Conservation (phyloP, 2,888 invertebrate genomes). For the Azorinus chamasolen region DNA sequence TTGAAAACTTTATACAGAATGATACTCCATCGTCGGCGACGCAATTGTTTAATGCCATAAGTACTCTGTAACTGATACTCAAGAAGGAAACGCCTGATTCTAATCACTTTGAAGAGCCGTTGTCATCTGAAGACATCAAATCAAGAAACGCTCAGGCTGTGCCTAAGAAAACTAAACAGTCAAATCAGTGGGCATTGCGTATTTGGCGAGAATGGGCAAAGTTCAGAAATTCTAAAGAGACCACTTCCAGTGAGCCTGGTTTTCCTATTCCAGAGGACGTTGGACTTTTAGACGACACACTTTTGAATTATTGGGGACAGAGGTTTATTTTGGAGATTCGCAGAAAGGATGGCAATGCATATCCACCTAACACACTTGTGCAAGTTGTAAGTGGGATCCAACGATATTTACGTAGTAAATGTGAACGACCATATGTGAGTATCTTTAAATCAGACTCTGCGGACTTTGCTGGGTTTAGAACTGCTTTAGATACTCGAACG, state of each 20-base stretch:
- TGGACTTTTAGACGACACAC: not conserved
- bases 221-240: constrained; percentile 4
- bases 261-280: constrained; percentile 11
- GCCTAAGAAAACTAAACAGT: constrained; percentile 16
- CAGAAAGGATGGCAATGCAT: constrained; percentile 9
- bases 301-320: constrained; percentile 12
- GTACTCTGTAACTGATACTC: no score
- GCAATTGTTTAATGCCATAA: no score
- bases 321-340: constrained; percentile 27
- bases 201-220: constrained; percentile 31
- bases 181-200: constrained; percentile 18
- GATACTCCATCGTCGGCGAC: no score
- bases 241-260: constrained; percentile 10
- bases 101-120: constrained; percentile 14
- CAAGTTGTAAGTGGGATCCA: constrained; percentile 15
- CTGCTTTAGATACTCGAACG: constrained; percentile 16
- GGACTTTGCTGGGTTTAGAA: constrained; percentile 19
- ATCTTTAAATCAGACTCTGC: constrained; percentile 6
- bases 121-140: constrained; percentile 6
- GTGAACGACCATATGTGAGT: not conserved
- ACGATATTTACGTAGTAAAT: not conserved
- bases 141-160: constrained; percentile 5
- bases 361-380: constrained; percentile 22
- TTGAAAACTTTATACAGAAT: no score
- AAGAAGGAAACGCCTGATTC: no score